Evolutionary conservation across 2,888 invertebrate genomes (phyloP).

Genomic region (Lycaena phlaeas): DNA sequence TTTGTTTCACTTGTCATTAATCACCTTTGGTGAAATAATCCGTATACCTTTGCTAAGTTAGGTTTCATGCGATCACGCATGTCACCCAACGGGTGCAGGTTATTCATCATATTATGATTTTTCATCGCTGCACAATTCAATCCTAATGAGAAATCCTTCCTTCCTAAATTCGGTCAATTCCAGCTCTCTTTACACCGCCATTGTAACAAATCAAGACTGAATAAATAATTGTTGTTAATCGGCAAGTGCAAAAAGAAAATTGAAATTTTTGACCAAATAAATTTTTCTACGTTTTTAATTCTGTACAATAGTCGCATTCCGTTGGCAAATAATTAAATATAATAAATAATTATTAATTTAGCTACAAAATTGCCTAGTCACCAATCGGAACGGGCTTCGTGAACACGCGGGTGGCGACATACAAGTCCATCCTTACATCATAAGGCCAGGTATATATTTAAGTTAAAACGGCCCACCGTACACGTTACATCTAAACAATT

Average conservation of each 20-base stretch:
- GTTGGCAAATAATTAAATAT: conserved; percentile 64
- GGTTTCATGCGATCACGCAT: conserved; percentile 35
- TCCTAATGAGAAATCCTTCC: conserved; percentile 34
- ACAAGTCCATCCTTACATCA: conserved; percentile 58
- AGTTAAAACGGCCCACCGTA: conserved; percentile 43
- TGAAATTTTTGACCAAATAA: conserved; percentile 38
- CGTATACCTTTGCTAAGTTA: conserved; percentile 60
- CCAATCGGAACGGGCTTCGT: conserved; percentile 67
- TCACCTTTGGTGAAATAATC: conserved; percentile 57
- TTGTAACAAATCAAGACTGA: conserved; percentile 17
- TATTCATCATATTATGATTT: conserved; percentile 12
- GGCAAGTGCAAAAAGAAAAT: conserved; percentile 18
- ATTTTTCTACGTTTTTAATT: conserved; percentile 51
- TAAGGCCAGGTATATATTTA: conserved; percentile 40
- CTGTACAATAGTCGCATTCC: conserved; percentile 71
- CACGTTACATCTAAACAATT: conserved; percentile 59
- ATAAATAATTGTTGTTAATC: conserved; percentile 11
- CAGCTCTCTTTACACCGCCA: conserved; percentile 24
- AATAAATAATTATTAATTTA: conserved; percentile 65
- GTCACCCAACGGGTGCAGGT: conserved; percentile 9
- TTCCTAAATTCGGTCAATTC: conserved; percentile 32
- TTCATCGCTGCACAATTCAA: conserved; percentile 11
- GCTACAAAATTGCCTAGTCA: conserved; percentile 67
- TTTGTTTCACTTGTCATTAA: conserved; percentile 8
- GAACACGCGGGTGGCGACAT: conserved; percentile 72